phyloP scores from a whole-genome alignment of 1,140 invertebrate species.

The Drosophila mayri region DNA sequence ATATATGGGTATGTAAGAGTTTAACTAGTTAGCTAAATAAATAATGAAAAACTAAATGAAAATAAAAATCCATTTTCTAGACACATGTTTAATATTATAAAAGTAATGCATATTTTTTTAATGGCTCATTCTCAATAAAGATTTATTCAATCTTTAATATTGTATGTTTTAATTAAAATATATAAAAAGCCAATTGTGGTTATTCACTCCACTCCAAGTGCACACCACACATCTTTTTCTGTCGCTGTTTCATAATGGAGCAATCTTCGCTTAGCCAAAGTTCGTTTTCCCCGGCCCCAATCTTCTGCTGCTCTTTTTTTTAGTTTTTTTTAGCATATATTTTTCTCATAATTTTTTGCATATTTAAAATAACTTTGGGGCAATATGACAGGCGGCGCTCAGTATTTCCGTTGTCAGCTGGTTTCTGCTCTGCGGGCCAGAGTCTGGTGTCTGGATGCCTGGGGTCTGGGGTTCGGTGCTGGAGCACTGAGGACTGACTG shows the following conservation, averaged over 20 bases:
- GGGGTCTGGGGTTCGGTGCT: constrained; percentile 5
- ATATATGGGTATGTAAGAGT: neutral
- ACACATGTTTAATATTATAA: too few species aligned
- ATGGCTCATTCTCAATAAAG: too few species aligned
- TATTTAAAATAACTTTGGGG: constrained; percentile 79
- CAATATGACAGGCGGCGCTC: constrained; percentile 73
- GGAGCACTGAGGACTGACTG: constrained; percentile 7
- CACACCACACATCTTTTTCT: neutral
- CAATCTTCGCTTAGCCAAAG: constrained; percentile 51
- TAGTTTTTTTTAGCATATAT: constrained; percentile 34
- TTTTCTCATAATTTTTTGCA: constrained; percentile 69
- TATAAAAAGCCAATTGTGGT: too few species aligned
- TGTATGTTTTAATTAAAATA: too few species aligned
- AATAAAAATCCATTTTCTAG: too few species aligned
- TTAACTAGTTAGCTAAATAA: too few species aligned
- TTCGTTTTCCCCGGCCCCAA: constrained; percentile 33
- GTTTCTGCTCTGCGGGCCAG: constrained; percentile 30
- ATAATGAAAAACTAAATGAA: too few species aligned
- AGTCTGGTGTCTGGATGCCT: constrained; percentile 27
- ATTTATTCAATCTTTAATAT: too few species aligned
- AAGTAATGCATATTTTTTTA: too few species aligned
- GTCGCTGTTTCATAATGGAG: constrained; percentile 54
- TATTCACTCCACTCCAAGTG: too few species aligned
- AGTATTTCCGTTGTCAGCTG: constrained; percentile 78
- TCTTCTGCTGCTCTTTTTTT: constrained; percentile 7